Conservation (phyloP, 2,888 invertebrate genomes). For the Cistogaster globosa region DNA sequence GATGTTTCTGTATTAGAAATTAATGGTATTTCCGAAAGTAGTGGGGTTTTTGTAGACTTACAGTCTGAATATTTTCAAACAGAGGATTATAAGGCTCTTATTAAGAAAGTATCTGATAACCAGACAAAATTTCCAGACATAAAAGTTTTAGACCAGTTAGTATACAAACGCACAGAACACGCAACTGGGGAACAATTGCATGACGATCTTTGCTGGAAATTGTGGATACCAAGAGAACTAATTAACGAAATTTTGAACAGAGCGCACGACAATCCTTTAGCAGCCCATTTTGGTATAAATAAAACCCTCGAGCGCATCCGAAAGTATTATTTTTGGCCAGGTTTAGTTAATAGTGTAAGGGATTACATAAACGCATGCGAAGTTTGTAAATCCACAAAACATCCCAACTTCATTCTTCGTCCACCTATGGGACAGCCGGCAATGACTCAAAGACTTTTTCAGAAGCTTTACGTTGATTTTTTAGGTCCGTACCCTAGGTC, state of each 20-base stretch:
- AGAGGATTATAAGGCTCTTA: background rate
- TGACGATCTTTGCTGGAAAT: constrained; percentile 23
- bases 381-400: background rate
- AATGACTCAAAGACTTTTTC: background rate
- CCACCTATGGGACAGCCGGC: constrained; percentile 24
- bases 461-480: constrained; percentile 1
- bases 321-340: constrained; percentile 15
- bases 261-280: constrained; percentile 17
- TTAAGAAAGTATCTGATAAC: background rate
- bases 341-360: background rate
- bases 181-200: background rate
- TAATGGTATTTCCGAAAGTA: too few species aligned
- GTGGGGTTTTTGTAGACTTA: background rate
- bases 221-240: constrained; percentile 32
- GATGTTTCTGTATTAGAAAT: too few species aligned
- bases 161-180: background rate
- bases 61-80: background rate
- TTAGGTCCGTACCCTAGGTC: constrained; percentile 3
- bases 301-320: background rate
- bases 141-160: background rate
- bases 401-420: constrained; percentile 1
- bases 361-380: background rate
- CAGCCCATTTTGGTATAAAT: constrained; percentile 22
- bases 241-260: constrained; percentile 1
- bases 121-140: background rate